Evolutionary conservation across 2,113 vertebrate species (phyloP).

Genomic region (Miniopterus natalensis): DNA sequence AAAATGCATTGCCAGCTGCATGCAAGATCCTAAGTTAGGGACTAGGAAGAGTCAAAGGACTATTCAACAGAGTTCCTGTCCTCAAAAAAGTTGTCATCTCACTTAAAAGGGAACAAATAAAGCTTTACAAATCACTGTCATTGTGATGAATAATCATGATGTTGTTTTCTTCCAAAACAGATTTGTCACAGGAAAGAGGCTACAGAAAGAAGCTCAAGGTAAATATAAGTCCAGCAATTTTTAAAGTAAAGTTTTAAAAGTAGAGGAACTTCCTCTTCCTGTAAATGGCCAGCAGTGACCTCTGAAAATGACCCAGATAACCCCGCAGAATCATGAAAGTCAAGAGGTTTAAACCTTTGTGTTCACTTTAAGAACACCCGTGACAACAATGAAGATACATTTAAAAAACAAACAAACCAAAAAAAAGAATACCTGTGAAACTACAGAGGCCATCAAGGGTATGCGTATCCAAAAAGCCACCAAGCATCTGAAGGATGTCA

Average conservation of each 20-base stretch:
- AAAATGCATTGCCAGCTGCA: not conserved
- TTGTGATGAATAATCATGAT: not conserved
- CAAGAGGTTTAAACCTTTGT: not conserved
- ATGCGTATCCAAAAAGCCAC: not conserved
- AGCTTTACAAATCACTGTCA: not conserved
- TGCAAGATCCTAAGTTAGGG: not conserved
- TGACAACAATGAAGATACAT: not conserved
- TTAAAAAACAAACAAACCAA: too few species aligned
- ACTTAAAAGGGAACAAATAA: not conserved
- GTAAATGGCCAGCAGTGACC: not conserved
- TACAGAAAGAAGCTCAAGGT: not conserved
- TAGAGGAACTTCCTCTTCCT: not conserved
- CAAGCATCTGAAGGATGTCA: not conserved
- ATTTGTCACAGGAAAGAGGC: not conserved
- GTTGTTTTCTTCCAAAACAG: conserved; percentile 65
- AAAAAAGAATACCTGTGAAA: not conserved
- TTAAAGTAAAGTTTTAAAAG: not conserved
- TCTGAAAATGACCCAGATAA: not conserved
- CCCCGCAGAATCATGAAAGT: not conserved
- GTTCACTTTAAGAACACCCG: not conserved
- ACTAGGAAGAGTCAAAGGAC: not conserved
- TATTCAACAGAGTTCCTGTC: not conserved
- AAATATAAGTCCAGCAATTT: conserved; percentile 5
- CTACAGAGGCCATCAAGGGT: not conserved
- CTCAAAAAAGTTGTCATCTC: not conserved